Conservation (phyloP, 1,140 invertebrate genomes). For the Liolophura sinensis region DNA sequence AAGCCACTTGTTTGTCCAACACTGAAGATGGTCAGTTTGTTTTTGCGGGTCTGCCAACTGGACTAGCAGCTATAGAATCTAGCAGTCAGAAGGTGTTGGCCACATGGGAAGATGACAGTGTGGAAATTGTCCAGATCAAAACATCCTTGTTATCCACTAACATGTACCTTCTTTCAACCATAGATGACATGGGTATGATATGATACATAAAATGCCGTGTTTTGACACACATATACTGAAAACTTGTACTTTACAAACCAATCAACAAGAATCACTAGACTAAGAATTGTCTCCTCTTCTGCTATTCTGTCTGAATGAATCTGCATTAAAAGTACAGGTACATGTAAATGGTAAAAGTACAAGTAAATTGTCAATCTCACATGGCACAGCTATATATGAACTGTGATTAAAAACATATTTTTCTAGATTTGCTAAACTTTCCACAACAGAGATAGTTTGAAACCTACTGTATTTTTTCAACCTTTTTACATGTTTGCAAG, state of each 20-base stretch:
- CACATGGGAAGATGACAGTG: conserved; percentile 44
- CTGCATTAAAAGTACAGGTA: too few species aligned
- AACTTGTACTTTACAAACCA: neutral
- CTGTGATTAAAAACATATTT: too few species aligned
- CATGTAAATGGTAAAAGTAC: too few species aligned
- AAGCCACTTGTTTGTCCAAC: conserved; percentile 30
- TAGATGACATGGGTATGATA: conserved; percentile 52
- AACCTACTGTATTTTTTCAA: too few species aligned
- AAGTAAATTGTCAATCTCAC: too few species aligned
- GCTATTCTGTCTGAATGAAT: too few species aligned
- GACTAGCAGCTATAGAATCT: conserved; percentile 38
- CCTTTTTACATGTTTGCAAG: too few species aligned
- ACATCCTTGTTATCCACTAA: conserved; percentile 30
- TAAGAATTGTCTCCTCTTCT: too few species aligned
- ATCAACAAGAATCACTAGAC: too few species aligned
- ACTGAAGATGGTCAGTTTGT: conserved; percentile 45
- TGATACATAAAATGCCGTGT: neutral
- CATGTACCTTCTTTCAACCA: conserved; percentile 34
- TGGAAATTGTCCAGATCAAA: conserved; percentile 40
- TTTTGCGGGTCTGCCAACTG: conserved; percentile 47
- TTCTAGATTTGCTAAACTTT: too few species aligned
- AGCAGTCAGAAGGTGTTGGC: conserved; percentile 27
- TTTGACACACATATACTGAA: conserved; percentile 3
- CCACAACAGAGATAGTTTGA: too few species aligned
- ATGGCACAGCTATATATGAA: too few species aligned